Conservation (phyloP, 2,797 vertebrate genomes). For the Anabacerthia variegaticeps region DNA sequence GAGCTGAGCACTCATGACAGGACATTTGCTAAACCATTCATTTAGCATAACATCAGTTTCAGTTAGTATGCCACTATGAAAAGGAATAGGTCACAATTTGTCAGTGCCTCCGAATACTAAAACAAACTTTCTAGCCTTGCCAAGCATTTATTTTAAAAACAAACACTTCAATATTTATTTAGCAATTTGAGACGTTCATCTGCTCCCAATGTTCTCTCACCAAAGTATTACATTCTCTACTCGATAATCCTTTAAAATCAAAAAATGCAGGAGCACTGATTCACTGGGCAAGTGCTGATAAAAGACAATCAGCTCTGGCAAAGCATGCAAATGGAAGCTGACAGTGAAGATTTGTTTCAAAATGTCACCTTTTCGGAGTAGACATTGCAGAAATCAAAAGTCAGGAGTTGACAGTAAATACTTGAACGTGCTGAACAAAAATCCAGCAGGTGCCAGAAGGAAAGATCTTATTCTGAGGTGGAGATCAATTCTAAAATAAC, state of each 20-base stretch:
- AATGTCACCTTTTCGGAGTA: neutral
- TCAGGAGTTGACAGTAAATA: neutral
- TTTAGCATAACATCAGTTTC: neutral
- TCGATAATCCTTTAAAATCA: neutral
- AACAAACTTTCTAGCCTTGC: slow-evolving; percentile 1
- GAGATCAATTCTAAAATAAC: slow-evolving; percentile 65
- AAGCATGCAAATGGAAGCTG: neutral
- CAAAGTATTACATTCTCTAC: neutral
- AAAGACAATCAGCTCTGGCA: neutral
- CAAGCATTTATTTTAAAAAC: slow-evolving; percentile 27
- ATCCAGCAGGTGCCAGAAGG: slow-evolving; percentile 6
- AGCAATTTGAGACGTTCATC: slow-evolving; percentile 35
- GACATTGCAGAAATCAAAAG: neutral
- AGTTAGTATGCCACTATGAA: neutral
- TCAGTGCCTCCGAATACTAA: neutral
- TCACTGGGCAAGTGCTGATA: neutral
- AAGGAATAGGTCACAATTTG: neutral
- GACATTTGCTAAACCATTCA: neutral
- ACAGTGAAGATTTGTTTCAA: slow-evolving; percentile 10
- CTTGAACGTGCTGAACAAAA: neutral
- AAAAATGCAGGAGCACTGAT: neutral
- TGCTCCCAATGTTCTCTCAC: neutral
- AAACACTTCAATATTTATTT: slow-evolving; percentile 48
- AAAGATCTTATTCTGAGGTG: slow-evolving; percentile 11
- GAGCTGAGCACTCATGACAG: neutral